A percentile compares a stretch with the other conserved stretches of the same genome.
Evolutionary conservation across 2,888 invertebrate genomes (phyloP).

Genomic region (Pseudococcus jackbeardsleyi): DNA sequence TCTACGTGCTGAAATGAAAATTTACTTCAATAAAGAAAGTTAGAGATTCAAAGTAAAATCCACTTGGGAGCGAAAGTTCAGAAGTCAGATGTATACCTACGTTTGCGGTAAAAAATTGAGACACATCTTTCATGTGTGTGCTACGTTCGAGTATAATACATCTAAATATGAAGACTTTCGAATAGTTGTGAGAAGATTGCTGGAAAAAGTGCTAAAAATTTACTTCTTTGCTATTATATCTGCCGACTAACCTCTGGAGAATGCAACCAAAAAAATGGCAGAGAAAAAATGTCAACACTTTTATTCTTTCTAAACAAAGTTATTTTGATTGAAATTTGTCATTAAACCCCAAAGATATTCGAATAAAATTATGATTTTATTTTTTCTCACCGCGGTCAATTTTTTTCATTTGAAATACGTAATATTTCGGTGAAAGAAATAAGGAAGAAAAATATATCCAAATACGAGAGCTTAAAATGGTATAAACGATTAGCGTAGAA

Average conservation of each 20-base stretch:
- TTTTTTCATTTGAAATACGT: neutral
- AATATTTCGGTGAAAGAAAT: neutral
- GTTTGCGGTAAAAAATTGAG: constrained; percentile 6
- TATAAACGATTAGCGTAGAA: neutral
- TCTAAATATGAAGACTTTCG: neutral
- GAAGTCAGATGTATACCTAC: neutral
- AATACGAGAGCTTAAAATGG: neutral
- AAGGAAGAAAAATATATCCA: neutral
- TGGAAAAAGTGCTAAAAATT: neutral
- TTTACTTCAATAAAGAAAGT: neutral
- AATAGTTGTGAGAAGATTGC: neutral
- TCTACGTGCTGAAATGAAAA: neutral
- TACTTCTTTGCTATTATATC: neutral
- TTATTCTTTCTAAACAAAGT: neutral
- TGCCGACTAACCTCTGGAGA: neutral
- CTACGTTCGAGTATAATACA: neutral
- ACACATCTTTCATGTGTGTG: neutral
- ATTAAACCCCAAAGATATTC: neutral
- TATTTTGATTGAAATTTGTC: neutral
- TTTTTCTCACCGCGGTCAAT: neutral
- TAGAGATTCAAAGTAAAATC: neutral
- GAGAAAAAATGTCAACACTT: neutral
- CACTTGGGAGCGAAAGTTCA: neutral
- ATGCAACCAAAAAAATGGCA: neutral
- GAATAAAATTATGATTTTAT: neutral